Percentiles rank a stretch among this genome's conserved stretches.
Evolutionary conservation across 2,797 vertebrate species (phyloP).

Genomic region (Australoheros facetus): DNA sequence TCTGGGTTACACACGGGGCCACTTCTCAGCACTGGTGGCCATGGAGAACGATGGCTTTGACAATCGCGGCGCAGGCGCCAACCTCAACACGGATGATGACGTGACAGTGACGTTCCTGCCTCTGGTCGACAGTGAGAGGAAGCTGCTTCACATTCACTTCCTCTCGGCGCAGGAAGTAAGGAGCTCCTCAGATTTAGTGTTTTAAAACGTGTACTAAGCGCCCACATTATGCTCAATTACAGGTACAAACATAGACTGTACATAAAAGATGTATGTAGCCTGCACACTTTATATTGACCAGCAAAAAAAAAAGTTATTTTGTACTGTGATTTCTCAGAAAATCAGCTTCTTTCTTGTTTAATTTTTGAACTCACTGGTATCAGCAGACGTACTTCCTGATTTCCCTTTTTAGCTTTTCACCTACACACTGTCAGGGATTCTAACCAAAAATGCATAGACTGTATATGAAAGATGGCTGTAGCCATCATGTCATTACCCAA

Average conservation of each 20-base stretch:
- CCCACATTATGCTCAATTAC: background rate
- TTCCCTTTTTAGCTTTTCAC: background rate
- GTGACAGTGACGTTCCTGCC: conserved; percentile 96
- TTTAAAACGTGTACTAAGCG: background rate
- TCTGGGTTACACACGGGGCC: conserved; percentile 96
- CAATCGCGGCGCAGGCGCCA: conserved; percentile 97
- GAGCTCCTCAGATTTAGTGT: background rate
- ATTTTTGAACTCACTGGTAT: too few species aligned
- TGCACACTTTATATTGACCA: background rate
- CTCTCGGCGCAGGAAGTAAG: conserved; percentile 96
- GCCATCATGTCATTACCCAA: background rate
- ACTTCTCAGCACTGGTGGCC: conserved; percentile 98
- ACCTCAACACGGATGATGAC: conserved; percentile 96
- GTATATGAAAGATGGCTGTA: background rate
- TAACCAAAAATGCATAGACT: background rate
- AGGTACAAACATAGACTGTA: background rate
- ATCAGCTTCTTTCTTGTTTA: too few species aligned
- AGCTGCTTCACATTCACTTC: conserved; percentile 96
- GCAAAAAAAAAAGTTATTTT: too few species aligned
- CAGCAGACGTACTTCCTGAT: too few species aligned
- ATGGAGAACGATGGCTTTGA: conserved; percentile 98
- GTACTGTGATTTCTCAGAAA: too few species aligned
- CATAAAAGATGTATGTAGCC: background rate
- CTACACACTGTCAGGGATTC: background rate
- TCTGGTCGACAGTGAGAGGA: conserved; percentile 96